Percentiles rank a stretch among this genome's conserved stretches.
Evolutionary conservation across 2,888 invertebrate genomes (phyloP).

Genomic region (Cephus rjabovi): DNA sequence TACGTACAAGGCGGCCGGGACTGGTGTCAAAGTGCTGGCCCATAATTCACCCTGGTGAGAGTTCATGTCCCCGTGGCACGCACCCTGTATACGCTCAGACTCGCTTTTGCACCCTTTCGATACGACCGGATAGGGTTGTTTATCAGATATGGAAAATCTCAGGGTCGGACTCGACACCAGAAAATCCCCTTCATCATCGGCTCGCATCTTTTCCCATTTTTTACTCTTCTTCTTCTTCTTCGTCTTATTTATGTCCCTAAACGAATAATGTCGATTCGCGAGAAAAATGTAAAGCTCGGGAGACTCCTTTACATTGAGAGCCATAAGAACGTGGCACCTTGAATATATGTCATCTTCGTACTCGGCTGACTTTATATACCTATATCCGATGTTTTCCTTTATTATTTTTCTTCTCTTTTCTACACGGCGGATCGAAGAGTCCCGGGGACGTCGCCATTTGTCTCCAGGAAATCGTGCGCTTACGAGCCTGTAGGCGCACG

Average conservation of each 20-base stretch:
- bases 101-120: constrained; percentile 17
- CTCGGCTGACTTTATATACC: not conserved
- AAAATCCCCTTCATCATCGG: not conserved
- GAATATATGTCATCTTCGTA: not conserved
- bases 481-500: not conserved
- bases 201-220: not conserved
- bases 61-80: constrained; percentile 56
- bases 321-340: not conserved
- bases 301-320: not conserved
- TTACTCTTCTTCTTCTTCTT: not conserved
- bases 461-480: not conserved
- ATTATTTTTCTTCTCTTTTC: not conserved
- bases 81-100: constrained; percentile 29
- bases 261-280: not conserved
- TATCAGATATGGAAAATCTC: constrained; percentile 6
- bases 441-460: not conserved
- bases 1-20: constrained; percentile 32
- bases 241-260: not conserved
- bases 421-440: not conserved
- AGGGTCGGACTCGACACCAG: not conserved
- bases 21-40: constrained; percentile 54
- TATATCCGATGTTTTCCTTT: not conserved
- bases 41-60: constrained; percentile 52
- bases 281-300: not conserved
- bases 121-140: constrained; percentile 7